Evolutionary conservation across 2,888 invertebrate genomes (phyloP).

Genomic region (Eudasyphora cyanicolor): DNA sequence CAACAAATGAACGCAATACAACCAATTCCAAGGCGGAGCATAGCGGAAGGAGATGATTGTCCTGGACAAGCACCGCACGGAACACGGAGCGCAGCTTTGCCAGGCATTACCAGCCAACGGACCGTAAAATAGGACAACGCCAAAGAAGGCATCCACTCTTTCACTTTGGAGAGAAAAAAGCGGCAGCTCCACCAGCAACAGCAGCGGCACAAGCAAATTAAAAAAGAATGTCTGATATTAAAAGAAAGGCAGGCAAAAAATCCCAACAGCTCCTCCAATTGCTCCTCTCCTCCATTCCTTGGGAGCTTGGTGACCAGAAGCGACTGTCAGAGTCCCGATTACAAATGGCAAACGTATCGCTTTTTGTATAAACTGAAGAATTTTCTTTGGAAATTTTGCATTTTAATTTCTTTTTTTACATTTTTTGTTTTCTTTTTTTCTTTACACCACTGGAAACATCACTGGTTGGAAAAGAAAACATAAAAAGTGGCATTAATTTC

Average conservation of each 20-base stretch:
- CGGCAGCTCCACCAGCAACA: background rate
- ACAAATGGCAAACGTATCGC: slow-evolving; percentile 18
- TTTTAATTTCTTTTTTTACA: background rate
- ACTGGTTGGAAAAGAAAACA: background rate
- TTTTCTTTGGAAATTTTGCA: background rate
- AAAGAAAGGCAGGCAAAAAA: background rate
- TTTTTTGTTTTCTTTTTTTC: background rate
- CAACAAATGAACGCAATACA: slow-evolving; percentile 49
- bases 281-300: background rate
- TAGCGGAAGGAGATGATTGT: slow-evolving; percentile 27
- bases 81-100: background rate
- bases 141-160: background rate
- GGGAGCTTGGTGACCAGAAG: background rate
- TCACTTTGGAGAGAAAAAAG: background rate
- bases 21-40: slow-evolving; percentile 54
- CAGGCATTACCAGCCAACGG: slow-evolving; percentile 44
- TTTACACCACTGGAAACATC: background rate
- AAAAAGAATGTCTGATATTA: slow-evolving; percentile 9
- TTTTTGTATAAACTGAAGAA: background rate
- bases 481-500: background rate
- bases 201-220: slow-evolving; percentile 18
- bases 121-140: slow-evolving; percentile 59
- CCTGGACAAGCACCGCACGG: background rate
- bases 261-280: background rate
- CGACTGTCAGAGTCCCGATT: background rate